These are phyloP conservation scores for Drosophila burlai DNA, from an alignment of 1,140 invertebrate species.

Conservation along the genomic window DNA sequence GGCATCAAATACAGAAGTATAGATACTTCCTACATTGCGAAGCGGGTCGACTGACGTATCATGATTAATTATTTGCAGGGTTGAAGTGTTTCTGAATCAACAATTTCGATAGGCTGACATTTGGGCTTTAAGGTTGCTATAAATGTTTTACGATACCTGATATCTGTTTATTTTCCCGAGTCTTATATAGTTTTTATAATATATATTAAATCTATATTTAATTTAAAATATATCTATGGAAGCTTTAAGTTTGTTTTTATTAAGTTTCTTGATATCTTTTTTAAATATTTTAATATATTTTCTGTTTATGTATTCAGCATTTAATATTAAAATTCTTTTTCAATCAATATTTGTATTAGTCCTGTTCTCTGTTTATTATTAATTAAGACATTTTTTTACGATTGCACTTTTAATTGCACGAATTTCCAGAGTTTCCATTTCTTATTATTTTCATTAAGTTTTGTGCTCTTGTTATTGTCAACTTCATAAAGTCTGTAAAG, in stretches of 20 bases:
- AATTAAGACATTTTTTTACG: background rate
- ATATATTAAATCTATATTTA: background rate
- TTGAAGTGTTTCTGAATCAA: slow-evolving; percentile 47
- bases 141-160: background rate
- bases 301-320: background rate
- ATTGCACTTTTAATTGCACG: slow-evolving; percentile 8
- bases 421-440: background rate
- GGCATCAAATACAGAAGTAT: slow-evolving; percentile 10
- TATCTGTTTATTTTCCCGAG: too few relatives aligned
- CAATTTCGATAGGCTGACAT: slow-evolving; percentile 49
- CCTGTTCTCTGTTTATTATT: background rate
- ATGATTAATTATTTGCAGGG: slow-evolving; percentile 61
- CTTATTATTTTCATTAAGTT: slow-evolving; percentile 6
- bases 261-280: background rate
- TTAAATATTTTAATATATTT: too few relatives aligned
- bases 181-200: background rate
- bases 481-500: slow-evolving; percentile 24
- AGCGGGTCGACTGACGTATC: slow-evolving; percentile 31
- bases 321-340: too few relatives aligned
- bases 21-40: slow-evolving; percentile 37
- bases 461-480: background rate
- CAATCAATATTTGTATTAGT: background rate
- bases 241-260: background rate
- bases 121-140: slow-evolving; percentile 1
- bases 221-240: background rate